Evolutionary conservation across 2,797 vertebrate genomes (phyloP).

Genomic region (Delichon dasypus): DNA sequence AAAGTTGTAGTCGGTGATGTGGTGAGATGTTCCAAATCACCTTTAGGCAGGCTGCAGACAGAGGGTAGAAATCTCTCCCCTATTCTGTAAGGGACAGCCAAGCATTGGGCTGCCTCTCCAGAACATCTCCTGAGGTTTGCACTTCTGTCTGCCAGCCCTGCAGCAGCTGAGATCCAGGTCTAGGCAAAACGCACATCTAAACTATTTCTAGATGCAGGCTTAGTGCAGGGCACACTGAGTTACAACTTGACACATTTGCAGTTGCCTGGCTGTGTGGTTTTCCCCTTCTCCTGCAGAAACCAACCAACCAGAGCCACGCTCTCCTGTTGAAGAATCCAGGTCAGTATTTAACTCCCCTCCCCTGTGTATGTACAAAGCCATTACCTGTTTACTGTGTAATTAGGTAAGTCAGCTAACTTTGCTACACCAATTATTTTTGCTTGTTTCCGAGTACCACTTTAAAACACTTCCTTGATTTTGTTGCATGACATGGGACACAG

Average conservation of each 20-base stretch:
- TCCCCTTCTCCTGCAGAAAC: background rate
- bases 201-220: background rate
- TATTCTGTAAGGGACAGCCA: background rate
- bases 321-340: background rate
- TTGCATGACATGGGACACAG: background rate
- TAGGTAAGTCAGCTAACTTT: background rate
- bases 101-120: background rate
- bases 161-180: background rate
- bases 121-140: background rate
- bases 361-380: background rate
- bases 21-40: background rate
- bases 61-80: background rate
- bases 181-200: background rate
- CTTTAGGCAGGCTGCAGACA: background rate
- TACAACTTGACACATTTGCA: fast-evolving
- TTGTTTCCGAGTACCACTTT: background rate
- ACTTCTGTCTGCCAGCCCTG: background rate
- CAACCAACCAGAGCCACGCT: fast-evolving
- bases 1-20: background rate
- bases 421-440: background rate
- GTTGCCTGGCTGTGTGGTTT: background rate
- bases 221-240: fast-evolving
- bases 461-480: background rate
- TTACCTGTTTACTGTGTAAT: background rate
- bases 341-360: background rate